Percentiles rank a stretch among this genome's conserved stretches.
phyloP scores from a whole-genome alignment of 2,888 invertebrate genomes.

The Callyntrura guangdongensis region DNA sequence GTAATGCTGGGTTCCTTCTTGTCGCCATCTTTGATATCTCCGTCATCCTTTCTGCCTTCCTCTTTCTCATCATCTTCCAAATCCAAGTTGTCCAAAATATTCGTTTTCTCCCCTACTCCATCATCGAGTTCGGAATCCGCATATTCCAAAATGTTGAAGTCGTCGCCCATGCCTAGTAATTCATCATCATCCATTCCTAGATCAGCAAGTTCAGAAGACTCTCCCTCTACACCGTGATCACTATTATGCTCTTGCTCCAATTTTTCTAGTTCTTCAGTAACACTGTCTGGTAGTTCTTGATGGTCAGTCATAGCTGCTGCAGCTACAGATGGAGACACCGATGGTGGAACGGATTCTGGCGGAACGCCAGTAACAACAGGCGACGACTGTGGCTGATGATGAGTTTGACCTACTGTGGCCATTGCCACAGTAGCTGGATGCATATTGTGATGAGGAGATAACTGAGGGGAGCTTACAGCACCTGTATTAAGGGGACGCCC shows the following conservation, averaged over 20 bases:
- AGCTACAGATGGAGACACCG: conserved; percentile 57
- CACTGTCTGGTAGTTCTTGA: conserved; percentile 89
- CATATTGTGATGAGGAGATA: conserved; percentile 61
- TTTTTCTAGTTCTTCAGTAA: conserved; percentile 90
- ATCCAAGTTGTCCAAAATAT: conserved; percentile 94
- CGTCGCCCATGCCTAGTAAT: conserved; percentile 94
- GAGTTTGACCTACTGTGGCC: conserved; percentile 11
- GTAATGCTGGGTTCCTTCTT: conserved; percentile 59
- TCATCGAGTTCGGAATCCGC: conserved; percentile 97
- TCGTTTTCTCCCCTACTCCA: conserved; percentile 92
- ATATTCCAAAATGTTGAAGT: conserved; percentile 98
- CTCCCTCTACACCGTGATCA: conserved; percentile 87
- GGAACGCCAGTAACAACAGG: conserved; percentile 53
- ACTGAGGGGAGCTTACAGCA: conserved; percentile 60
- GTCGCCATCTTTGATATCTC: conserved; percentile 54
- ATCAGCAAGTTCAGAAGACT: conserved; percentile 93
- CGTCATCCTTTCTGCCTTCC: conserved; percentile 85
- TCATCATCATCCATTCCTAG: conserved; percentile 95
- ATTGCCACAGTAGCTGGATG: conserved; percentile 44
- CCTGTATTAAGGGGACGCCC: conserved; percentile 81
- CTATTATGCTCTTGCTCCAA: conserved; percentile 89
- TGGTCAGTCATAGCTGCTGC: conserved; percentile 78
- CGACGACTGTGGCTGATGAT: conserved; percentile 37
- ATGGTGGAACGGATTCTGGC: conserved; percentile 11
- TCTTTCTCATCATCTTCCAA: conserved; percentile 92